These are phyloP conservation scores for Neosilurus mollespiculum DNA, from an alignment of 2,797 vertebrate species.

Conservation along the genomic window DNA sequence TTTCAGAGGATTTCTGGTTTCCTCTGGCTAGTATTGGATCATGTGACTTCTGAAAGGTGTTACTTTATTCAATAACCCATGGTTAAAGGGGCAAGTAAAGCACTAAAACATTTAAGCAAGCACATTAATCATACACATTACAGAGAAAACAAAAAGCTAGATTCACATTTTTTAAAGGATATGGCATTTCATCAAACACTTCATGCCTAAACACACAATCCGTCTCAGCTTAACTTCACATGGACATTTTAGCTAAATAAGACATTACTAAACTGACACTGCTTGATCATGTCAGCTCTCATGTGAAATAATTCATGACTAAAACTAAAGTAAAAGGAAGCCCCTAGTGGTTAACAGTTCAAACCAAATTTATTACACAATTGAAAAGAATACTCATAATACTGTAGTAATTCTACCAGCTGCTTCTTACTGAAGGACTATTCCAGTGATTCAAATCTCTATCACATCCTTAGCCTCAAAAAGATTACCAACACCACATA, in stretches of 20 bases:
- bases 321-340: background rate
- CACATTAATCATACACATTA: background rate
- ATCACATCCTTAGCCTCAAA: background rate
- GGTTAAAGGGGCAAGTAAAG: background rate
- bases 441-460: background rate
- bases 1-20: background rate
- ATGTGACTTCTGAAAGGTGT: background rate
- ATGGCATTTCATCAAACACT: background rate
- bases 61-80: background rate
- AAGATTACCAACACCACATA: background rate
- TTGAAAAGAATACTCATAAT: too few species aligned
- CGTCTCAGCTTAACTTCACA: background rate
- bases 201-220: background rate
- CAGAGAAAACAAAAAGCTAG: background rate
- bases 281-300: background rate
- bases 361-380: background rate
- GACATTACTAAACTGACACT: background rate
- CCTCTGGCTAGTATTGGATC: background rate
- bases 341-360: constrained; percentile 1
- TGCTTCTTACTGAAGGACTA: background rate
- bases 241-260: background rate
- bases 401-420: background rate
- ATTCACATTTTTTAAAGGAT: background rate
- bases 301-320: background rate
- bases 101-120: background rate